phyloP scores from a whole-genome alignment of 2,888 invertebrate genomes.

The Vesta saturnalis region DNA sequence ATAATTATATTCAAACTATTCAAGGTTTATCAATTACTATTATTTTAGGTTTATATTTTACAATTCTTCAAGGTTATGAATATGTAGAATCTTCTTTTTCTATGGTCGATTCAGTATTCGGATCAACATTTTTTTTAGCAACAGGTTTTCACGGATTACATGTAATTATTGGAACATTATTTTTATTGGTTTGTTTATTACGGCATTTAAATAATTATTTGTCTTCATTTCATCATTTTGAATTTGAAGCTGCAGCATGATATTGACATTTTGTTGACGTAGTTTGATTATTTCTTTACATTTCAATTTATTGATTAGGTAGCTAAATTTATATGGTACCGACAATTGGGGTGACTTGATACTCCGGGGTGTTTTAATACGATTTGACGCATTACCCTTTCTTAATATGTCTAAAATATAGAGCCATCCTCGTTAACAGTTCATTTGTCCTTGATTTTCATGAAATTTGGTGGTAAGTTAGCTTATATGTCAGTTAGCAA shows the following conservation, averaged over 20 bases:
- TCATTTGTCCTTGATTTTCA: no score
- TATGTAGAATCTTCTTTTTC: conserved; percentile 72
- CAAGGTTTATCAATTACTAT: conserved; percentile 66
- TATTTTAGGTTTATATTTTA: conserved; percentile 72
- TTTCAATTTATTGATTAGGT: conserved; percentile 75
- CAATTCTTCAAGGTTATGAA: conserved; percentile 74
- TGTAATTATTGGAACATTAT: conserved; percentile 72
- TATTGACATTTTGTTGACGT: conserved; percentile 77
- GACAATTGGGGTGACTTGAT: no score
- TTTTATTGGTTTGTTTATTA: conserved; percentile 65
- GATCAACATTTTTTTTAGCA: conserved; percentile 76
- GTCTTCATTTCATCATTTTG: conserved; percentile 68
- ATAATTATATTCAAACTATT: conserved; percentile 62
- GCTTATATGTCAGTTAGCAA: no score
- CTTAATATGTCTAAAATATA: no score
- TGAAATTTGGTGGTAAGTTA: no score
- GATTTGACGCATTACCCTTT: no score
- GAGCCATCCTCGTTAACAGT: no score
- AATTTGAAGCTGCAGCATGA: conserved; percentile 74
- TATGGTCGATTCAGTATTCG: conserved; percentile 71
- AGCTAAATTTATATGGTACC: no score
- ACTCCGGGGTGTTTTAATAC: no score
- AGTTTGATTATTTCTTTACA: conserved; percentile 70
- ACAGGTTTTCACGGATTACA: conserved; percentile 82
- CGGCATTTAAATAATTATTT: conserved; percentile 66